These are phyloP conservation scores for Druon quercuslanigerum DNA, from an alignment of 1,140 invertebrate genomes.

Conservation along the genomic window DNA sequence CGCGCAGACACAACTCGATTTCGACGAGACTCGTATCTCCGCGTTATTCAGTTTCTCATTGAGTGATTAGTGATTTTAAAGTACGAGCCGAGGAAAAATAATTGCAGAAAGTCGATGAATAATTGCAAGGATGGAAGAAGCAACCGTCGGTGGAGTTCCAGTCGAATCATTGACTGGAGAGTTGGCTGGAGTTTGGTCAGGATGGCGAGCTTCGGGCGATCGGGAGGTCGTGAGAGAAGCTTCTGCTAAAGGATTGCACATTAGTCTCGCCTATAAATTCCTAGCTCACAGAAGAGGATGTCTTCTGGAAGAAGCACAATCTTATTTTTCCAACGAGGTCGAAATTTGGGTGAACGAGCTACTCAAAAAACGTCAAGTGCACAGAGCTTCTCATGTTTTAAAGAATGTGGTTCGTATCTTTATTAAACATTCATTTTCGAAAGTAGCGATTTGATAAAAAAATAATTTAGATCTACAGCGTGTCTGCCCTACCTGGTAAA, in stretches of 20 bases:
- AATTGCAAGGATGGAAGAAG: constrained; percentile 47
- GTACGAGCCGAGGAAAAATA: not conserved
- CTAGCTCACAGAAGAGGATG: constrained; percentile 76
- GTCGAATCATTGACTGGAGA: constrained; percentile 62
- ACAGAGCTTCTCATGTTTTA: constrained; percentile 79
- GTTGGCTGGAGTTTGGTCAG: constrained; percentile 75
- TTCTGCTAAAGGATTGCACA: constrained; percentile 80
- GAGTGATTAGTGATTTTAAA: not conserved
- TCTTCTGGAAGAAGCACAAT: constrained; percentile 73
- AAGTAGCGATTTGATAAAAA: no score
- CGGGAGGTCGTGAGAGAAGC: constrained; percentile 81
- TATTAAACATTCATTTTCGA: no score
- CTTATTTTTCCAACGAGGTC: constrained; percentile 76
- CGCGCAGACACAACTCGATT: not conserved
- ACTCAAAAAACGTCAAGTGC: constrained; percentile 79
- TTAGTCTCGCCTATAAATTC: constrained; percentile 78
- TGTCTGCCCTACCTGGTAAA: no score
- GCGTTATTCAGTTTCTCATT: not conserved
- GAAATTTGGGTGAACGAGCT: constrained; percentile 79
- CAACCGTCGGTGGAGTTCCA: constrained; percentile 57
- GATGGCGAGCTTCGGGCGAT: constrained; percentile 77
- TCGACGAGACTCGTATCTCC: not conserved
- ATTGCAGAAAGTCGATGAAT: constrained; percentile 33
- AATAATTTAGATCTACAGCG: no score
- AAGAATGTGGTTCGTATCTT: constrained; percentile 73